phyloP scores from a whole-genome alignment of 2,797 vertebrate species.

The Betta splendens region DNA sequence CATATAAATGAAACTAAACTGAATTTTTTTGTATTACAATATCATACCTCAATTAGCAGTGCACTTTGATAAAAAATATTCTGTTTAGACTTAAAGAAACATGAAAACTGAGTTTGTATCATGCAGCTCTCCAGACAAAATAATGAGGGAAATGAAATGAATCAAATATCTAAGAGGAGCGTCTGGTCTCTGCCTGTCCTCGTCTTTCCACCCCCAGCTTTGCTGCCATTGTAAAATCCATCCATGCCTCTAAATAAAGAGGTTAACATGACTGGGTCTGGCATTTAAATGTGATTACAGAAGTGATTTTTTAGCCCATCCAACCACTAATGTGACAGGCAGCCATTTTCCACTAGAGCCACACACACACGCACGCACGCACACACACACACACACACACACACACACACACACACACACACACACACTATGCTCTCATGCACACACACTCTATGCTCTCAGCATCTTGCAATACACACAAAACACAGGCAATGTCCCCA shows the following conservation, averaged over 20 bases:
- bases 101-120: background rate
- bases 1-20: too few species aligned
- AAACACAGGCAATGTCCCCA: conserved; percentile 57
- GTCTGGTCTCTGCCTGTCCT: conserved; percentile 13
- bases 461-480: conserved; percentile 26
- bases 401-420: conserved; percentile 39
- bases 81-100: background rate
- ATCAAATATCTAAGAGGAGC: conserved; percentile 8
- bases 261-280: conserved; percentile 72
- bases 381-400: conserved; percentile 11
- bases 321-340: conserved; percentile 78
- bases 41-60: too few species aligned
- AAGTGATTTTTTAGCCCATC: conserved; percentile 75
- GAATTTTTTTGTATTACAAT: too few species aligned
- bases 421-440: conserved; percentile 7
- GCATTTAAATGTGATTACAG: conserved; percentile 70
- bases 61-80: too few species aligned
- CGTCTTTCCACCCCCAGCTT: conserved; percentile 40
- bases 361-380: conserved; percentile 65
- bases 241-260: conserved; percentile 74
- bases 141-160: conserved; percentile 10
- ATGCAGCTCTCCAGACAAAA: too few species aligned
- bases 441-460: too few species aligned
- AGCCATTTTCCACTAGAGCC: conserved; percentile 64
- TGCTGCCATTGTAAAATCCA: conserved; percentile 63